phyloP scores from a whole-genome alignment of 2,888 invertebrate species.

The Eupeodes luniger region DNA sequence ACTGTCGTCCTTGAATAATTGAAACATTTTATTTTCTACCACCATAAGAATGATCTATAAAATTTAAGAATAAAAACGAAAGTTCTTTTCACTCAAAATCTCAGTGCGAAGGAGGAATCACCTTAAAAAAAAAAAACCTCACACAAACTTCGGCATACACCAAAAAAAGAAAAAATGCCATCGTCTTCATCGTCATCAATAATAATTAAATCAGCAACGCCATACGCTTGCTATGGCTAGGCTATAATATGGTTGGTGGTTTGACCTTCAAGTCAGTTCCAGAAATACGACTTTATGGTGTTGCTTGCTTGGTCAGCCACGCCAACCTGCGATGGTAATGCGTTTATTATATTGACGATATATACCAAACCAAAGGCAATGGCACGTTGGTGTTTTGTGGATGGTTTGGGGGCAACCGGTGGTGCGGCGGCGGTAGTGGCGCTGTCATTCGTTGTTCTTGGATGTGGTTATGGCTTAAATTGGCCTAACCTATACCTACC shows the following conservation, averaged over 20 bases:
- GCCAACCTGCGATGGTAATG: constrained; percentile 67
- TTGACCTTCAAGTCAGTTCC: constrained; percentile 75
- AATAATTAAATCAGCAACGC: constrained; percentile 46
- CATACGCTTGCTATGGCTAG: neutral
- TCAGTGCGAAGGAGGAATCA: constrained; percentile 42
- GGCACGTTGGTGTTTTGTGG: no score
- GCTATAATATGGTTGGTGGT: constrained; percentile 59
- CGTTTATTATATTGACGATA: constrained; percentile 32
- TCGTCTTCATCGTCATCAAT: constrained; percentile 57
- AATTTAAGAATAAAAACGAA: neutral
- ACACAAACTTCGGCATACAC: constrained; percentile 30
- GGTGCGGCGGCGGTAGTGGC: neutral
- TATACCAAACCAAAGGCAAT: neutral
- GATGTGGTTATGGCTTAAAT: constrained; percentile 50
- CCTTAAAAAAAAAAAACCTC: constrained; percentile 8
- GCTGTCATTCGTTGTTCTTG: neutral
- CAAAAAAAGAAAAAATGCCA: constrained; percentile 25
- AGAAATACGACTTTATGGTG: constrained; percentile 64
- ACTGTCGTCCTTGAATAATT: neutral
- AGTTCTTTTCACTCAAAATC: constrained; percentile 24
- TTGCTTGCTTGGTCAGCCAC: constrained; percentile 55
- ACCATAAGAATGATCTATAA: neutral
- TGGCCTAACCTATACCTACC: constrained; percentile 36
- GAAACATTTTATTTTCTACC: neutral
- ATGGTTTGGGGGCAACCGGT: neutral